Conservation (phyloP, 2,888 invertebrate genomes). For the Platycnemis pennipes region DNA sequence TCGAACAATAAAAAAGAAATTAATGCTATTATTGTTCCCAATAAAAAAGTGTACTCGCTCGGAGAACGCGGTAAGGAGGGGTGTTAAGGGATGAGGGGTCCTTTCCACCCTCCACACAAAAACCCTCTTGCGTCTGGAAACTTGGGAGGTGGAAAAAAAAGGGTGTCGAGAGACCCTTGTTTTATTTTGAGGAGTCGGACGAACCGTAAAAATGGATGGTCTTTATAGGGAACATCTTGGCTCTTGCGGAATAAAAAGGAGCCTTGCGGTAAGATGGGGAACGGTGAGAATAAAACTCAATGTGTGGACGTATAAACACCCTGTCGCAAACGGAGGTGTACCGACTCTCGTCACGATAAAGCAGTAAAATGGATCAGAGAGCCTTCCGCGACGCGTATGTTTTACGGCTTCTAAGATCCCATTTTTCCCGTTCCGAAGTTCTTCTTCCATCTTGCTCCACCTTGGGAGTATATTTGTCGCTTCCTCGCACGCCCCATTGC, state of each 20-base stretch:
- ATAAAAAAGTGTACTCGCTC: slow-evolving; percentile 38
- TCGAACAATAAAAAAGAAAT: slow-evolving; percentile 59
- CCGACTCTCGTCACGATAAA: not conserved
- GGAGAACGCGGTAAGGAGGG: not conserved
- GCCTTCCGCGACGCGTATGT: not conserved
- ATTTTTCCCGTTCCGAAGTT: not conserved
- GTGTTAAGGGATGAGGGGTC: not conserved
- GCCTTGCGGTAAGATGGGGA: slow-evolving; percentile 28
- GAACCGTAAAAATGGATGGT: slow-evolving; percentile 45
- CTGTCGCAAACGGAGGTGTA: slow-evolving; percentile 18
- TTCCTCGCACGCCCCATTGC: no score
- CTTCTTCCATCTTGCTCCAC: not conserved
- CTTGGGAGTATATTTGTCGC: no score
- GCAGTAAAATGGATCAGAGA: not conserved
- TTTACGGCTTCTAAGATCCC: not conserved
- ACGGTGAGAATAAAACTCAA: slow-evolving; percentile 47
- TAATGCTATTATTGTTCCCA: slow-evolving; percentile 60
- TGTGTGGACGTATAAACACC: not conserved
- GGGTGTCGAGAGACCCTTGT: not conserved
- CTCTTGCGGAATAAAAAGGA: slow-evolving; percentile 40
- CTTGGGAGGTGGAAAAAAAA: not conserved
- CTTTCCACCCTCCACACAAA: not conserved
- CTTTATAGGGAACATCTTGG: slow-evolving; percentile 56
- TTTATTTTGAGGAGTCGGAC: not conserved
- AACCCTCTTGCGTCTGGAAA: not conserved